Percentiles rank a stretch among this genome's conserved stretches.
phyloP scores from a whole-genome alignment of 2,797 vertebrate genomes.

The Rhinogobio ventralis region DNA sequence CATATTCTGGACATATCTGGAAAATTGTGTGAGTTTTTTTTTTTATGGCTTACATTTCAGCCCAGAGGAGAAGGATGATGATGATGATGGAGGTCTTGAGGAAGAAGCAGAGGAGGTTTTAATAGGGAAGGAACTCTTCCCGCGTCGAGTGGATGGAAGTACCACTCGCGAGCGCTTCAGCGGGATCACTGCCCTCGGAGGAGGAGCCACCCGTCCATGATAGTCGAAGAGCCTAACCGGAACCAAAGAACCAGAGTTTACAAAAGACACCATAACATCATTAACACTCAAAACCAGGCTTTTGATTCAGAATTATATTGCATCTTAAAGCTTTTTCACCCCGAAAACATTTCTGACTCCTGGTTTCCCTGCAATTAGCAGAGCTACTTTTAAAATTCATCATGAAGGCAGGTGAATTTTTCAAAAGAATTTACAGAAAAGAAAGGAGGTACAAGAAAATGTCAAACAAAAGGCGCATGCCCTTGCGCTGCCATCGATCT shows the following conservation, averaged over 20 bases:
- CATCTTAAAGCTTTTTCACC: neutral
- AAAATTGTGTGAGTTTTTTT: too few relatives aligned
- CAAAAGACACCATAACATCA: neutral
- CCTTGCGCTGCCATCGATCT: constrained; percentile 49
- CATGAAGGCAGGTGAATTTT: constrained; percentile 20
- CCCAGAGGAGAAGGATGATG: constrained; percentile 80
- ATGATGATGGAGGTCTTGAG: constrained; percentile 87
- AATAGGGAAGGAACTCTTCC: constrained; percentile 91
- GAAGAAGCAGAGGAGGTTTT: constrained; percentile 87
- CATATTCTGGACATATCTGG: neutral
- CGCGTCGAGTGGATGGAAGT: constrained; percentile 89
- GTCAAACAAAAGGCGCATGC: constrained; percentile 66
- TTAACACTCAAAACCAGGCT: neutral
- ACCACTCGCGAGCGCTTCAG: constrained; percentile 93
- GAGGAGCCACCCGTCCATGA: constrained; percentile 92
- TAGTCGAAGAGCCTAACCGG: constrained; percentile 94
- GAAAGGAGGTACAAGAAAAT: constrained; percentile 62
- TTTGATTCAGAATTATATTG: neutral
- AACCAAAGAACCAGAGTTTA: constrained; percentile 8
- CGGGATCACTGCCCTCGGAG: constrained; percentile 92
- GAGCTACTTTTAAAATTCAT: neutral
- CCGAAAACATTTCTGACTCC: neutral
- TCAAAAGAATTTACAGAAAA: constrained; percentile 36
- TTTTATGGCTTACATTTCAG: constrained; percentile 86
- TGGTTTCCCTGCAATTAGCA: neutral